These are phyloP conservation scores for Megastigmus dorsalis DNA, from an alignment of 2,888 invertebrate species.

Conservation along the genomic window DNA sequence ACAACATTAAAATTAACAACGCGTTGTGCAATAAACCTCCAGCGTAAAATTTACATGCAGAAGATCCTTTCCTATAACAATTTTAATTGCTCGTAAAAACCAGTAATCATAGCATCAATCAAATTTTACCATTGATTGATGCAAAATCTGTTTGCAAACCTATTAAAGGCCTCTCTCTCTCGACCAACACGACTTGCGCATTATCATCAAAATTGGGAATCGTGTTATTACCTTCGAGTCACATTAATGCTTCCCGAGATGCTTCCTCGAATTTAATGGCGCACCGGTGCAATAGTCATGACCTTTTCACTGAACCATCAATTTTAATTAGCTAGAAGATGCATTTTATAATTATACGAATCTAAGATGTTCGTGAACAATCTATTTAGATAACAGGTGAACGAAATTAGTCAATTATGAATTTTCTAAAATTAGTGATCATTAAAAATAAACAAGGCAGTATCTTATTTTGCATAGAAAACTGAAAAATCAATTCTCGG, in stretches of 20 bases:
- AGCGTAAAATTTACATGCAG: constrained; percentile 17
- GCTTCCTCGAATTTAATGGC: not conserved
- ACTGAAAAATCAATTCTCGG: too few relatives aligned
- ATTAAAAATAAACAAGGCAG: too few relatives aligned
- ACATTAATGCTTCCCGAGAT: not conserved
- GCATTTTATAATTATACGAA: too few relatives aligned
- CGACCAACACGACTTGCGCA: not conserved
- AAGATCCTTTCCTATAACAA: constrained; percentile 26
- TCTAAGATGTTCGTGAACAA: too few relatives aligned
- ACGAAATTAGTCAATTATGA: too few relatives aligned
- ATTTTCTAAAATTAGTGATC: too few relatives aligned
- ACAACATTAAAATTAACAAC: constrained; percentile 14
- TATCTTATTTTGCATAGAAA: too few relatives aligned
- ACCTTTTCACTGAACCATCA: constrained; percentile 2
- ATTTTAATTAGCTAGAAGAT: constrained; percentile 14
- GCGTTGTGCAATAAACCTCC: constrained; percentile 16
- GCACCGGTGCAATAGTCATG: not conserved
- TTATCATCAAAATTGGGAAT: constrained; percentile 26
- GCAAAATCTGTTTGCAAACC: constrained; percentile 10
- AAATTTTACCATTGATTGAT: constrained; percentile 20
- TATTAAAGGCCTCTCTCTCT: constrained; percentile 25
- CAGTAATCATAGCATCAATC: constrained; percentile 28
- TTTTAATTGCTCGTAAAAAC: constrained; percentile 44
- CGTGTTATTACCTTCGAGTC: too few relatives aligned
- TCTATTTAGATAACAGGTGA: too few relatives aligned